phyloP scores from a whole-genome alignment of 1,140 invertebrate species.

The Chrysoperla carnea region DNA sequence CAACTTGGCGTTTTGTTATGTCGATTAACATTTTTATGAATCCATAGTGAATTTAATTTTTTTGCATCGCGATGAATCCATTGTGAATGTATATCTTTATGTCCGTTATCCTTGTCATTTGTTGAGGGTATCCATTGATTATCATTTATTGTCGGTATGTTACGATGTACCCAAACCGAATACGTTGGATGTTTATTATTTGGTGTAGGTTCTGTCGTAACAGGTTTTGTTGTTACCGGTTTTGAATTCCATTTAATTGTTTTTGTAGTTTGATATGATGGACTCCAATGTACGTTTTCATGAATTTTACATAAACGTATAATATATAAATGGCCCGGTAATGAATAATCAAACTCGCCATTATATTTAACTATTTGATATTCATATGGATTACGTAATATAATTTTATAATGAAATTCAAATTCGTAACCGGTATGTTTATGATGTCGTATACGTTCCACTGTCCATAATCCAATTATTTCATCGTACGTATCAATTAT shows the following conservation, averaged over 20 bases:
- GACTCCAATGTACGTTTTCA: neutral
- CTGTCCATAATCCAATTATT: constrained; percentile 38
- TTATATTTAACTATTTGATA: constrained; percentile 7
- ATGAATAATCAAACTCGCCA: constrained; percentile 15
- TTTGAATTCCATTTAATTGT: too few relatives aligned
- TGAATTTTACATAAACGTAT: constrained; percentile 1
- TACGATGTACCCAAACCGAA: neutral
- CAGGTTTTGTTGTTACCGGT: too few relatives aligned
- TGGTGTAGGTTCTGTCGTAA: too few relatives aligned
- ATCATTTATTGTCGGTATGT: neutral
- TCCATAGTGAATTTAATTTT: too few relatives aligned
- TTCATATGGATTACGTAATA: constrained; percentile 22
- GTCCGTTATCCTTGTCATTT: too few relatives aligned
- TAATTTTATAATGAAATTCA: constrained; percentile 42
- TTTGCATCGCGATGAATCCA: too few relatives aligned
- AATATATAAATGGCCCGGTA: constrained; percentile 18
- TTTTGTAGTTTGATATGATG: neutral
- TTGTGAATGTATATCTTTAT: too few relatives aligned
- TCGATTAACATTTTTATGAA: too few relatives aligned
- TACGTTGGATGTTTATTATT: neutral
- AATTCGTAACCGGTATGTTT: constrained; percentile 30
- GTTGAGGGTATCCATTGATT: too few relatives aligned
- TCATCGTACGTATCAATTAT: constrained; percentile 9
- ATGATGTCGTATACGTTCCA: constrained; percentile 39
- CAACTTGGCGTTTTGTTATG: too few relatives aligned